Evolutionary conservation across 2,113 vertebrate species (phyloP), one percentile per base, ranked within the genome.

Genomic region (Lophotis ruficrista): DNA sequence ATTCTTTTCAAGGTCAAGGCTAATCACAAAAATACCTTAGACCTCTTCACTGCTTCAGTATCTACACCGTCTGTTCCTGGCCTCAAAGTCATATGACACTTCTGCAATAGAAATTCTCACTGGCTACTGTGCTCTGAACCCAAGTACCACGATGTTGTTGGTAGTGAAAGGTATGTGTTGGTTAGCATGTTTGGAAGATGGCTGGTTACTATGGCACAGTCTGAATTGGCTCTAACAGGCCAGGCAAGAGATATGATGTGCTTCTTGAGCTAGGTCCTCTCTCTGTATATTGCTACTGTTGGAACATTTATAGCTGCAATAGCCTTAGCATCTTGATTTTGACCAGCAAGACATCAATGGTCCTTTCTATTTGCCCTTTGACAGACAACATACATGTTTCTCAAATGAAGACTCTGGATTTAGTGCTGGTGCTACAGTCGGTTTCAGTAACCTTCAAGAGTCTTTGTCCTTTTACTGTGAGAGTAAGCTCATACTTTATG

Each of bases 161-260:
- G 58, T 9, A 51, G 14, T 19, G 60, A 56, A 56, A 84, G 2
- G 16, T 10, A 6, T 3, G 8, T 31, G 22, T 37, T 71, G 20
- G 17, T 58, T 47, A 50, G 1, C 13, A 3, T 31, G 17, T 62
- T 70, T 73, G 54, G 47, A 84, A 56, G 33, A 33, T n/a, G 21
- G 5, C 15, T 71, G 21, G 30, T 75, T 91, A 5, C 27, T 60
- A 9, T 17, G 76, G 10, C 33, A 45, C 12, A 57, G 8, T 58
- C 41, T 73, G 61, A 83, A 69, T 7, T 6, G 2, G 4, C 31
- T 82, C 5, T 68, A 70, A 18, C 23, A 66, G 48, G 18, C 5
- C 37, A 30, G 20, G 12, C 0, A 0, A 62, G 25, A 27, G 14
- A 22, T 4, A 7, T 21, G 23, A 71, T 50, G 10, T 53, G 5